These are phyloP conservation scores for Bolinopsis microptera DNA, from an alignment of 37 sponge, comb jelly and placozoan genomes.

Conservation along the genomic window DNA sequence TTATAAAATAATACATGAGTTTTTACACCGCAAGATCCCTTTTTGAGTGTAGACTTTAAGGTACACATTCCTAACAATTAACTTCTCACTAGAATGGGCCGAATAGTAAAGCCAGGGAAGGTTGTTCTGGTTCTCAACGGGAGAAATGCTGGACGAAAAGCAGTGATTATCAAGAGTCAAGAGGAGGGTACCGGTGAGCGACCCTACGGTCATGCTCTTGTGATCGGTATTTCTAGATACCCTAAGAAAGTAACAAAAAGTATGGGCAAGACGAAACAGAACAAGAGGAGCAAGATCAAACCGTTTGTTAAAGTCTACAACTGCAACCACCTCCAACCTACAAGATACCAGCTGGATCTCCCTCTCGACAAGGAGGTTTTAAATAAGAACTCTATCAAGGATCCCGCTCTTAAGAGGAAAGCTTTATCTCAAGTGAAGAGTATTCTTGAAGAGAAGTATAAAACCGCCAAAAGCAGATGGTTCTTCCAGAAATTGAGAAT, in stretches of 20 bases:
- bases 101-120: constrained; percentile 89
- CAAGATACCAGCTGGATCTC: constrained; percentile 91
- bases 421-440: constrained; percentile 78
- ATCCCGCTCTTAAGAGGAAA: constrained; percentile 76
- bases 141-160: constrained; percentile 93
- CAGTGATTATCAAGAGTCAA: constrained; percentile 88
- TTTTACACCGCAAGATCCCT: no score
- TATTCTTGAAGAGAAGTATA: constrained; percentile 92
- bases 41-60: no score
- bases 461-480: constrained; percentile 93
- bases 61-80: no score
- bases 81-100: constrained; percentile 97
- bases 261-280: constrained; percentile 94
- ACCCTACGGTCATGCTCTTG: constrained; percentile 94
- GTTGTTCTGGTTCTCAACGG: constrained; percentile 91
- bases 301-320: constrained; percentile 89
- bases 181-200: constrained; percentile 91
- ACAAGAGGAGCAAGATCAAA: constrained; percentile 85
- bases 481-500: constrained; percentile 96
- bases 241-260: constrained; percentile 84
- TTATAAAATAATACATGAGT: no score
- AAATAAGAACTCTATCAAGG: constrained; percentile 88
- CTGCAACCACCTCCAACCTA: constrained; percentile 98
- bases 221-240: constrained; percentile 87
- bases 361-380: constrained; percentile 80